Evolutionary conservation across 2,797 vertebrate genomes (phyloP).

Genomic region (Saguinus oedipus): DNA sequence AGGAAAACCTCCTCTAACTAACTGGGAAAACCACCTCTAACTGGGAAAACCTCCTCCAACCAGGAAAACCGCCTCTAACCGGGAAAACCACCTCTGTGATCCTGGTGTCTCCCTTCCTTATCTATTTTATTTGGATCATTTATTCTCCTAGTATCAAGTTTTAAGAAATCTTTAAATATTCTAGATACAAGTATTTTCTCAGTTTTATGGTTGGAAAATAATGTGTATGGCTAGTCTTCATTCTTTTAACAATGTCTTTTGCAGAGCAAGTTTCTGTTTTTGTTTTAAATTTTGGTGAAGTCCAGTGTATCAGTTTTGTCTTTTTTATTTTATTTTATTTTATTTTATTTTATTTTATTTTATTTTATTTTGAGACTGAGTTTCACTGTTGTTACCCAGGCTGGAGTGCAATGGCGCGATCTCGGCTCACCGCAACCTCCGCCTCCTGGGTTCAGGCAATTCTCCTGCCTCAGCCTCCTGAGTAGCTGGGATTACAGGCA

Average conservation of each 20-base stretch:
- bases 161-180: neutral
- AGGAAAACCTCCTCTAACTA: neutral
- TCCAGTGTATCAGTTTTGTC: neutral
- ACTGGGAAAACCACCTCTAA: neutral
- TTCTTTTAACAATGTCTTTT: neutral
- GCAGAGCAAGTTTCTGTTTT: neutral
- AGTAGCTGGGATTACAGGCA: too few species aligned
- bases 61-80: neutral
- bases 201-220: neutral
- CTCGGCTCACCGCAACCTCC: too few species aligned
- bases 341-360: too few species aligned
- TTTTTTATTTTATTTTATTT: neutral
- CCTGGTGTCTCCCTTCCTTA: neutral
- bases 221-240: neutral
- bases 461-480: too few species aligned
- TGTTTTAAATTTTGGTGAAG: neutral
- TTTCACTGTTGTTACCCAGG: too few species aligned
- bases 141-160: neutral
- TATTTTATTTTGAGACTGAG: too few species aligned
- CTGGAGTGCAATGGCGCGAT: too few species aligned
- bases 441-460: too few species aligned
- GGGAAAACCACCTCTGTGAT: neutral
- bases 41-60: neutral
- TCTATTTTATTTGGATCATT: neutral
- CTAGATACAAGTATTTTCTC: neutral